Evolutionary conservation across 2,113 vertebrate species (phyloP).

Genomic region (Pygathrix nemaeus): DNA sequence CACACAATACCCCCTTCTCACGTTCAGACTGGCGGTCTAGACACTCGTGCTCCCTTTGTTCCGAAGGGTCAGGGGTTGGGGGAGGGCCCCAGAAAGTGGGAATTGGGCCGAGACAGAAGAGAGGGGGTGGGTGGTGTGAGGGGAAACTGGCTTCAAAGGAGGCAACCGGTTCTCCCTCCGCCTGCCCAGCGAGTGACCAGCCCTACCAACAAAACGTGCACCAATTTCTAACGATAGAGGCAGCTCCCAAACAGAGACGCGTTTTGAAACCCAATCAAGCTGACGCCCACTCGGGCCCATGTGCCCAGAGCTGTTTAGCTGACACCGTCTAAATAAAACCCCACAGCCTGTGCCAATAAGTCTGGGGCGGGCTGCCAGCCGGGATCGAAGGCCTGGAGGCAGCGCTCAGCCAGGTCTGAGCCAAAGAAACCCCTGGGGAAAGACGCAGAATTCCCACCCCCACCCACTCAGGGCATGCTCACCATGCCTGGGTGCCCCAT

Average conservation of each 20-base stretch:
- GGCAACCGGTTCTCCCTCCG: background rate
- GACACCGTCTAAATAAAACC: slow-evolving; percentile 82
- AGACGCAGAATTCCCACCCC: slow-evolving; percentile 11
- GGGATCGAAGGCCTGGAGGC: slow-evolving; percentile 66
- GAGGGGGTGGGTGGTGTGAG: background rate
- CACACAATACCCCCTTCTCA: slow-evolving; percentile 75
- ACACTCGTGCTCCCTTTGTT: slow-evolving; percentile 76
- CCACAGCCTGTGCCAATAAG: slow-evolving; percentile 79
- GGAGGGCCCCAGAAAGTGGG: slow-evolving; percentile 72
- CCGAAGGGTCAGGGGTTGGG: slow-evolving; percentile 71
- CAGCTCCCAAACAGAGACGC: slow-evolving; percentile 50
- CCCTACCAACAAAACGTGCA: background rate
- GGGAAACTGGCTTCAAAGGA: background rate
- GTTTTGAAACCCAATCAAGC: slow-evolving; percentile 60
- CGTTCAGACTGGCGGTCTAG: slow-evolving; percentile 75
- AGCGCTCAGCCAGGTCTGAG: slow-evolving; percentile 62
- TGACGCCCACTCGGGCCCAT: slow-evolving; percentile 74
- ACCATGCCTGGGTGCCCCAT: background rate
- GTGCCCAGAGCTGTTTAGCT: slow-evolving; percentile 79
- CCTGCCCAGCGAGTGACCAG: background rate
- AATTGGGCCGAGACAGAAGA: background rate
- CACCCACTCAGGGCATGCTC: slow-evolving; percentile 33
- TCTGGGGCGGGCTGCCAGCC: slow-evolving; percentile 81
- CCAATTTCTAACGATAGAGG: background rate
- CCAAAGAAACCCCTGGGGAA: slow-evolving; percentile 20